Evolutionary conservation across 2,797 vertebrate genomes (phyloP), one percentile per base, ranked within the genome.

Genomic region (Novumbra hubbsi): DNA sequence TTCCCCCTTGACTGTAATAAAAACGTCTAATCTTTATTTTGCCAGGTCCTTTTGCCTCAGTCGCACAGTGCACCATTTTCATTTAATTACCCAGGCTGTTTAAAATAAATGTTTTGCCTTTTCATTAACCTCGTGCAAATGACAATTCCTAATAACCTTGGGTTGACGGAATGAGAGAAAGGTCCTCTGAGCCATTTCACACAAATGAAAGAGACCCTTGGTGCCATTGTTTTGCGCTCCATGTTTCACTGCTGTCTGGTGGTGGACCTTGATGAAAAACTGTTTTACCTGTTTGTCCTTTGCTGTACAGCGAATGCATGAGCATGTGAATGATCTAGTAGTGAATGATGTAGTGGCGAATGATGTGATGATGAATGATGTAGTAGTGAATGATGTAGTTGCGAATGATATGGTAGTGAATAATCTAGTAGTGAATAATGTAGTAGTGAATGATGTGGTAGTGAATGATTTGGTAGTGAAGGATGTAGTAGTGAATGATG

Each of bases 81-180:
- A 64, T 72, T 72, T 72, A 74, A 67, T 48, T 27, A 70, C 9
- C 24, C 41, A 15, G 32, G 17, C 41, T 80, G 73, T 55, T 68
- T 14, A 71, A 72, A 28, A 49, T 70, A 71, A 6, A 60, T n/a
- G 21, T 71, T 21, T n/a, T 7, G 6, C 70, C 70, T 78, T 81
- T 84, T 81, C 79, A 85, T 86, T 80, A 87, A 84, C 79, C 84
- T 86, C 68, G 77, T 79, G 78, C 83, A 85, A 83, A 83, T 81
- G 72, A 72, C 63, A 64, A 19, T 78, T 72, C 21, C 74, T 67
- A 45, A 27, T 17, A 68, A 57, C 24, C 76, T 77, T 72, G 7
- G 70, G 16, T 21, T 19, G 30, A 24, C 74, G 5, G 68, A 72
- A 68, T 48, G 19, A 6, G 57, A 21, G 0, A 24, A 15, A 32